Conservation (phyloP, 2,113 vertebrate species). For the Hemichromis elongatus region DNA sequence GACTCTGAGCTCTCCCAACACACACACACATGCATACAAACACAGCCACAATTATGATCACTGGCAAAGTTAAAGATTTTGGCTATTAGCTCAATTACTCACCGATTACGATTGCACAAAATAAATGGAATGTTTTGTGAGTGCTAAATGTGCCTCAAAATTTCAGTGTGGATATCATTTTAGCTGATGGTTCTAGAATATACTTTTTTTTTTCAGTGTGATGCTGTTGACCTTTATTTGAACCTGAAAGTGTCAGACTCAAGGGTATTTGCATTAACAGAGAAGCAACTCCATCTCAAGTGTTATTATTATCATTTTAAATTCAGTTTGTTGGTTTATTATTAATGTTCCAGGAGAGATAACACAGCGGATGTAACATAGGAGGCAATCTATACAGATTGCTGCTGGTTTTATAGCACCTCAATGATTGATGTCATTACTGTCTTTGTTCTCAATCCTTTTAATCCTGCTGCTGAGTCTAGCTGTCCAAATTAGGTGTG, state of each 20-base stretch:
- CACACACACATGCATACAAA: not conserved
- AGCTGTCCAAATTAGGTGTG: slow-evolving; percentile 28
- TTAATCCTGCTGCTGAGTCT: slow-evolving; percentile 34
- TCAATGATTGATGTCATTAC: slow-evolving; percentile 35
- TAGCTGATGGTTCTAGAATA: not conserved
- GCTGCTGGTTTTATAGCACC: slow-evolving; percentile 9
- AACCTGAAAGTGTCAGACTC: slow-evolving; percentile 1
- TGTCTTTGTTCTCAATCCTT: slow-evolving; percentile 40
- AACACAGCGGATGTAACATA: not conserved
- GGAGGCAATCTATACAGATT: not conserved
- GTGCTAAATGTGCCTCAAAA: not conserved
- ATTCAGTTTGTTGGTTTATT: not conserved
- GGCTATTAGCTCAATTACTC: not conserved
- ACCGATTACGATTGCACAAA: slow-evolving; percentile 25
- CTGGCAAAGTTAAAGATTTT: slow-evolving; percentile 3
- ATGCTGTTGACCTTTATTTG: slow-evolving; percentile 25
- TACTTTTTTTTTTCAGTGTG: slow-evolving; percentile 1
- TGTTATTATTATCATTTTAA: not conserved
- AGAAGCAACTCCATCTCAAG: not conserved
- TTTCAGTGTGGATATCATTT: slow-evolving; percentile 1
- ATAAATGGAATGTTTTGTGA: slow-evolving; percentile 2
- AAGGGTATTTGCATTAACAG: not conserved
- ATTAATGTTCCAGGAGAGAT: not conserved
- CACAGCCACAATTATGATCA: slow-evolving; percentile 3
- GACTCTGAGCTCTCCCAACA: slow-evolving; percentile 22